Evolutionary conservation across 2,888 invertebrate species (phyloP).

Genomic region (Monoplex corrugatus): DNA sequence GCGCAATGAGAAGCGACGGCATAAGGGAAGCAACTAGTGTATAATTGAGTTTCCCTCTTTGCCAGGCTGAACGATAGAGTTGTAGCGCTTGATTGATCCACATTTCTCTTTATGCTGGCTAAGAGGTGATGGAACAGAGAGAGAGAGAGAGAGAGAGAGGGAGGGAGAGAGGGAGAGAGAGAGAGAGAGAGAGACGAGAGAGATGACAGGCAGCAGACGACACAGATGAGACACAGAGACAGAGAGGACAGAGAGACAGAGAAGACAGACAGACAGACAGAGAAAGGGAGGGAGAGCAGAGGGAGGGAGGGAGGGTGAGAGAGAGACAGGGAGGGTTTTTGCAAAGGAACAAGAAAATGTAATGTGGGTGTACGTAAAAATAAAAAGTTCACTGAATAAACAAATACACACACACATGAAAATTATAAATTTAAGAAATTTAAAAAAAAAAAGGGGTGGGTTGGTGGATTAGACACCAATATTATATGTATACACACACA

Average conservation of each 20-base stretch:
- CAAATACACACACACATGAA: background rate
- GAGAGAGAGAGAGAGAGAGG: constrained; percentile 8
- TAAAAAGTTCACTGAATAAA: no score
- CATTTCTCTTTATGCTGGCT: background rate
- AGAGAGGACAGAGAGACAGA: background rate
- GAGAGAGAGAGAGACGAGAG: constrained; percentile 26
- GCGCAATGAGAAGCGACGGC: no score
- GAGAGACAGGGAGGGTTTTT: background rate
- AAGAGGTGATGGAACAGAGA: background rate
- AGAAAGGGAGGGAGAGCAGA: background rate
- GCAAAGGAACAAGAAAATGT: no score
- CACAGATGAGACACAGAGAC: background rate
- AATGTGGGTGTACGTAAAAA: no score
- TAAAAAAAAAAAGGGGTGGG: background rate
- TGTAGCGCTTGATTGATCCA: background rate
- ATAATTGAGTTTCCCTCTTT: no score
- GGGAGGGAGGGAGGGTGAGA: background rate
- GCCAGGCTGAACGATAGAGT: background rate
- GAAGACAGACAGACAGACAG: background rate
- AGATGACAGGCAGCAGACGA: no score
- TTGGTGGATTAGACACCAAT: background rate
- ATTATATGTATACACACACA: background rate
- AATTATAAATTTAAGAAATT: background rate
- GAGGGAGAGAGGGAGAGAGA: constrained; percentile 42
- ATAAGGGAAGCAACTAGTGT: no score